Evolutionary conservation across 2,888 invertebrate genomes (phyloP).

Genomic region (Aleiodes alternator): DNA sequence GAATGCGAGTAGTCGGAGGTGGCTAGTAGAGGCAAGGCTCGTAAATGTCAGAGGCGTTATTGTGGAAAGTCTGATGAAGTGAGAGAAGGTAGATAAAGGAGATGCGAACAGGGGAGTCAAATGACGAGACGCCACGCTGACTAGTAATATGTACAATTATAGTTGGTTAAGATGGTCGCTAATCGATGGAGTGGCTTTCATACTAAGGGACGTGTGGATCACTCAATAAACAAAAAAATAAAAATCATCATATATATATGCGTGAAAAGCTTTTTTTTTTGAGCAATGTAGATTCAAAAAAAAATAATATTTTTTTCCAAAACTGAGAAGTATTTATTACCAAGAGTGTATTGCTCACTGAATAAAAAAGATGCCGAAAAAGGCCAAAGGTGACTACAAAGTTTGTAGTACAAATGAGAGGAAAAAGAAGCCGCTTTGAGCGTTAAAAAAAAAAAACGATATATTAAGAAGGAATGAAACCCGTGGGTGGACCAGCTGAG

Average conservation of each 20-base stretch:
- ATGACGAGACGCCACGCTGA: conserved; percentile 53
- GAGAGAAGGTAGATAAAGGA: conserved; percentile 9
- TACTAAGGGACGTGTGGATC: conserved; percentile 34
- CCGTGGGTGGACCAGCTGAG: conserved; percentile 57
- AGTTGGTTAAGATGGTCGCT: not conserved
- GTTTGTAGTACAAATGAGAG: conserved; percentile 58
- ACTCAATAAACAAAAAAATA: conserved; percentile 16
- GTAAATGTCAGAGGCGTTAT: conserved; percentile 57
- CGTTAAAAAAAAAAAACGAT: conserved; percentile 23
- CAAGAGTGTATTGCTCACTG: conserved; percentile 47
- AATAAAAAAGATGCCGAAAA: conserved; percentile 36
- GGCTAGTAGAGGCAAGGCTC: conserved; percentile 42
- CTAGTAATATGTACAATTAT: conserved; percentile 46
- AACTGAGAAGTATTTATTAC: conserved; percentile 61
- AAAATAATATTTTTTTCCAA: conserved; percentile 33
- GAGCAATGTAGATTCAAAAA: conserved; percentile 13
- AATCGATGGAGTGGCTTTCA: conserved; percentile 38
- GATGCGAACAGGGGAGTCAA: conserved; percentile 13
- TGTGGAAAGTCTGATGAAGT: conserved; percentile 39
- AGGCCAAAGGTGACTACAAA: conserved; percentile 52
- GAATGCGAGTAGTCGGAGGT: conserved; percentile 20
- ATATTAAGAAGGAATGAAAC: conserved; percentile 41
- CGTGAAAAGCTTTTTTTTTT: not conserved
- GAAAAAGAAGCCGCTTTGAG: conserved; percentile 42
- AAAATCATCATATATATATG: not conserved